Evolutionary conservation across 2,113 vertebrate genomes (phyloP).

Genomic region (Lates calcarifer): DNA sequence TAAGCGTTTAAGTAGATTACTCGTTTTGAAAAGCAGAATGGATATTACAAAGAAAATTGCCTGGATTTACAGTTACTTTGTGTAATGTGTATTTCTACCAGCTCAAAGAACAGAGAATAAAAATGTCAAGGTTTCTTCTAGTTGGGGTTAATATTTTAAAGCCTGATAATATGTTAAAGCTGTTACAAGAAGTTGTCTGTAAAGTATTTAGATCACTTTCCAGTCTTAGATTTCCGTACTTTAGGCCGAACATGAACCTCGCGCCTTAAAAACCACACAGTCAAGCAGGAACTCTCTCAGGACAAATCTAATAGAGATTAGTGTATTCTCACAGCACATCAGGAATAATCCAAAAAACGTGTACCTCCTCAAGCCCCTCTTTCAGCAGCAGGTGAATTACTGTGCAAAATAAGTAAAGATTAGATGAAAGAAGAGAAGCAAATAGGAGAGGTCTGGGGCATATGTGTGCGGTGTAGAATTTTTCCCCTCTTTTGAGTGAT

Average conservation of each 20-base stretch:
- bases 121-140: constrained; percentile 16
- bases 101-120: background rate
- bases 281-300: constrained; percentile 51
- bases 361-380: constrained; percentile 62
- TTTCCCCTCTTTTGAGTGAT: constrained; percentile 56
- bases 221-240: constrained; percentile 10
- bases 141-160: constrained; percentile 33
- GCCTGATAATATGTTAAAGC: constrained; percentile 29
- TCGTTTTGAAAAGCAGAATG: constrained; percentile 2
- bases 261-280: constrained; percentile 54
- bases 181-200: constrained; percentile 32
- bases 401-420: constrained; percentile 38
- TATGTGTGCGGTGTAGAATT: constrained; percentile 49
- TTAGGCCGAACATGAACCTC: background rate
- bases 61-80: background rate
- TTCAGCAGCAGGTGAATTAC: constrained; percentile 74
- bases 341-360: constrained; percentile 71
- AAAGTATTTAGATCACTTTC: constrained; percentile 23
- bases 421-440: constrained; percentile 53
- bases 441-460: constrained; percentile 55
- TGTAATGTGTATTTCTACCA: background rate
- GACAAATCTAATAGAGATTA: constrained; percentile 75
- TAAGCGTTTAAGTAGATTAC: constrained; percentile 3
- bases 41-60: background rate
- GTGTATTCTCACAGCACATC: constrained; percentile 63